Base-by-base conservation (phyloP, 2,797 vertebrate species). In the Sebastes nivosus region DNA sequence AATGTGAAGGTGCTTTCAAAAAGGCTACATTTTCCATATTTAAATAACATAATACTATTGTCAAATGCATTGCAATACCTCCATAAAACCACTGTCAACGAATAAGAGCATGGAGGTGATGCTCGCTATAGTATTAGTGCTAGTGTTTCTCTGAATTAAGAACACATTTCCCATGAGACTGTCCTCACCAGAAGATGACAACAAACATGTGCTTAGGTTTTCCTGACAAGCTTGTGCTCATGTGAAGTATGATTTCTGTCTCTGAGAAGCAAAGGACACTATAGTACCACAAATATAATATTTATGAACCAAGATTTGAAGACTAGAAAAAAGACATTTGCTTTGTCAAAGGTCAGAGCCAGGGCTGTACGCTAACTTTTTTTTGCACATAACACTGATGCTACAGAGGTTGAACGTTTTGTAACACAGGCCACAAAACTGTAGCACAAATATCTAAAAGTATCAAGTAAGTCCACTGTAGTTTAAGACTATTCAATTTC, bases 1-100 rank as follows among this genome's bases (percentile, higher is more conserved):
- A 67, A 72, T 30, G 27, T 38, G 18, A 76, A 60, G 67, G 67
- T 66, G 38, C 36, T 66, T 66, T 58, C 30, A 72, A 52, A 76
- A 76, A 66, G 5, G 38, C 29, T 22, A 14, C 36, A 38, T 8
- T 30, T 38, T 46, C 20, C 7, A 58, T 57, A 34, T 60, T 64
- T 77, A 73, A 63, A 67, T 27, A 64, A 55, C 73, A 72, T 4
- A 46, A 29, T 66, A 25, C 36, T 22, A 42, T 27, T 64, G 50
- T 64, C 67, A 67, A 9, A 72, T 32, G n/a, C 25, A 55, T 14
- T 22, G 18, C 14, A 20, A 9, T 38, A n/a, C 54, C 8, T 25
- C 64, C 7, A 61, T 42, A 20, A 52, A 30, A 61, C 36, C n/a
- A 27, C 46, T 55, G 46, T 66, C 14, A 24, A 18, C 2, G 10